Evolutionary conservation across 2,888 invertebrate genomes (phyloP).

Genomic region (Aphrophora alni): DNA sequence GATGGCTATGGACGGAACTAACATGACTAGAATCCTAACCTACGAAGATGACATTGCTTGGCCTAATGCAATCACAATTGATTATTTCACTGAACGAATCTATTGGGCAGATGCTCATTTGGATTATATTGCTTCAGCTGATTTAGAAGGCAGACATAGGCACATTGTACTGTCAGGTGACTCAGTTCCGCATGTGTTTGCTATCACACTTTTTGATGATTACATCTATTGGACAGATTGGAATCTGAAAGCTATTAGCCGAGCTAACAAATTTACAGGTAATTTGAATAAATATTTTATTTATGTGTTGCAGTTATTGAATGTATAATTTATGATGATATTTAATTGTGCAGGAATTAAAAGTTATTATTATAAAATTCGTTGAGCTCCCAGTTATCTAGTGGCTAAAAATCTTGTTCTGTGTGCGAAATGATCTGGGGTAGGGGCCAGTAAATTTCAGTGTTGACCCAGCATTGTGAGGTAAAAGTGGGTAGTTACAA

Average conservation of each 20-base stretch:
- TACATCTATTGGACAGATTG: conserved; percentile 97
- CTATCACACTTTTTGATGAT: conserved; percentile 92
- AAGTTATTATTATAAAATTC: too few species aligned
- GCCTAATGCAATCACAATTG: conserved; percentile 97
- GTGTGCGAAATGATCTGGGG: too few species aligned
- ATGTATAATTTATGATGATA: too few species aligned
- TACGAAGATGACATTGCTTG: conserved; percentile 96
- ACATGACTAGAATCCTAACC: conserved; percentile 84
- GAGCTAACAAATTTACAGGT: conserved; percentile 89
- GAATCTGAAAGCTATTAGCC: conserved; percentile 92
- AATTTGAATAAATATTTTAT: conserved; percentile 46
- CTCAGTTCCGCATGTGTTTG: conserved; percentile 93
- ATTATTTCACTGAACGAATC: conserved; percentile 93
- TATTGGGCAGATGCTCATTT: conserved; percentile 99
- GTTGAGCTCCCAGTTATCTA: too few species aligned
- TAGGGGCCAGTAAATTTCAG: too few species aligned
- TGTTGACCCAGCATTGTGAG: too few species aligned
- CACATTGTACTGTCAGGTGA: conserved; percentile 81
- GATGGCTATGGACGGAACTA: conserved; percentile 96
- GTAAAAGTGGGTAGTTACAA: too few species aligned
- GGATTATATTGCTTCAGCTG: conserved; percentile 95
- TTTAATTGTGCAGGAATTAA: too few species aligned
- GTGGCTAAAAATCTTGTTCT: too few species aligned
- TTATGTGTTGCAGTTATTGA: too few species aligned
- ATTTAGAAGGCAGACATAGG: conserved; percentile 88